Conservation (phyloP, 2,113 vertebrate species). For the Ptychochromis oligacanthus region DNA sequence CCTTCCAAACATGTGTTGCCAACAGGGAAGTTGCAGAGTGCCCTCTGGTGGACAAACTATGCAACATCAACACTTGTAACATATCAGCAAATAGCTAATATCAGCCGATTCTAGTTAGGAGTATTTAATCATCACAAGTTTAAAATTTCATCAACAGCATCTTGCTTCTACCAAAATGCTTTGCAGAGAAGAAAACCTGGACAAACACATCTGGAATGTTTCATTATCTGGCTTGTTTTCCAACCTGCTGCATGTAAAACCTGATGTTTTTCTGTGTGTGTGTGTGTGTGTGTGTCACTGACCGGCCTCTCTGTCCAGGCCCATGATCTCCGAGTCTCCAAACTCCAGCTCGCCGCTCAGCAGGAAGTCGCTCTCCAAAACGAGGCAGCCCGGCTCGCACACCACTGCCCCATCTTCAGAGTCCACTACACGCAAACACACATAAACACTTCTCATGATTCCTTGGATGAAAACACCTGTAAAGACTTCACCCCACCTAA, state of each 20-base stretch:
- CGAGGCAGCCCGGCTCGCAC: conserved; percentile 62
- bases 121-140: too few relatives aligned
- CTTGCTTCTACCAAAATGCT: neutral
- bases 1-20: too few relatives aligned
- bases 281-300: conserved; percentile 1
- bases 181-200: neutral
- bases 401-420: conserved; percentile 48
- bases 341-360: conserved; percentile 72
- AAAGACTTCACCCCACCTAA: neutral
- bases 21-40: too few relatives aligned
- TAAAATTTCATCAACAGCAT: too few relatives aligned
- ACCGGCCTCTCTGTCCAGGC: conserved; percentile 69
- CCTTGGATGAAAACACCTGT: neutral
- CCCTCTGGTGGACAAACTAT: too few relatives aligned
- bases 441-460: neutral
- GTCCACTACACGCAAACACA: conserved; percentile 44
- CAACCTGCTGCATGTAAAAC: neutral
- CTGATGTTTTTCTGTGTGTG: neutral
- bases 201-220: neutral
- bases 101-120: too few relatives aligned
- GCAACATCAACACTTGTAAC: too few relatives aligned
- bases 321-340: conserved; percentile 68
- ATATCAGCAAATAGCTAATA: too few relatives aligned
- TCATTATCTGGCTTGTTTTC: neutral
- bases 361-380: conserved; percentile 74